Conservation (phyloP, 2,888 invertebrate species). For the Scaptomyza polygonia region DNA sequence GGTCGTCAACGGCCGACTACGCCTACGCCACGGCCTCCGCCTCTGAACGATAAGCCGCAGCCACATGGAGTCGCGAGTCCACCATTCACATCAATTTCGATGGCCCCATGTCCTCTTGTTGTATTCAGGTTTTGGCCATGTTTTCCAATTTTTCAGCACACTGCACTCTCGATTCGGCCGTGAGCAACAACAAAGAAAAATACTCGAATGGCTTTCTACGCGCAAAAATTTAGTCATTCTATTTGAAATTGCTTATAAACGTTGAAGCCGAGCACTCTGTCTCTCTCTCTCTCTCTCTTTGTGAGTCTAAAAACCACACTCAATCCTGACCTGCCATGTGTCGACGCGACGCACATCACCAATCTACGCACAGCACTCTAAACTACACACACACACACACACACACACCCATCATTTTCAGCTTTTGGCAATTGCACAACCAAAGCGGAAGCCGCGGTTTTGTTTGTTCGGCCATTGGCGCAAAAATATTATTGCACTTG, state of each 20-base stretch:
- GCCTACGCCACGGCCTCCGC: conserved; percentile 51
- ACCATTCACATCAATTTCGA: conserved; percentile 19
- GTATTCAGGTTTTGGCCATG: conserved; percentile 65
- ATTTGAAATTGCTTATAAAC: conserved; percentile 81
- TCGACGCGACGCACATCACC: conserved; percentile 53
- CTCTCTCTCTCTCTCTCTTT: background rate
- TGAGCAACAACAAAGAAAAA: conserved; percentile 63
- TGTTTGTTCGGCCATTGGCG: conserved; percentile 50
- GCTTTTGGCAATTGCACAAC: conserved; percentile 54
- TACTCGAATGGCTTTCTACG: conserved; percentile 57
- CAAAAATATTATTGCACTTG: conserved; percentile 70
- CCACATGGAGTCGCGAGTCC: conserved; percentile 24
- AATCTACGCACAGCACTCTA: conserved; percentile 12
- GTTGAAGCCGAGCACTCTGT: conserved; percentile 7
- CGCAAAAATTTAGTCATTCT: conserved; percentile 77
- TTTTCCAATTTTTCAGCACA: conserved; percentile 72
- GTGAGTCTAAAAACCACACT: conserved; percentile 46
- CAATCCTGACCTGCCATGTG: conserved; percentile 63
- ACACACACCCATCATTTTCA: conserved; percentile 15
- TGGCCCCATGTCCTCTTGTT: conserved; percentile 37
- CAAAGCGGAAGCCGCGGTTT: conserved; percentile 52
- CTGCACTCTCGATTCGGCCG: conserved; percentile 57
- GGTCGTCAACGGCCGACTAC: conserved; percentile 61
- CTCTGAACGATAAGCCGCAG: conserved; percentile 61
- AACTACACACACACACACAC: background rate